phyloP scores from a whole-genome alignment of 2,797 vertebrate species.

The Diglossa cyanea region DNA sequence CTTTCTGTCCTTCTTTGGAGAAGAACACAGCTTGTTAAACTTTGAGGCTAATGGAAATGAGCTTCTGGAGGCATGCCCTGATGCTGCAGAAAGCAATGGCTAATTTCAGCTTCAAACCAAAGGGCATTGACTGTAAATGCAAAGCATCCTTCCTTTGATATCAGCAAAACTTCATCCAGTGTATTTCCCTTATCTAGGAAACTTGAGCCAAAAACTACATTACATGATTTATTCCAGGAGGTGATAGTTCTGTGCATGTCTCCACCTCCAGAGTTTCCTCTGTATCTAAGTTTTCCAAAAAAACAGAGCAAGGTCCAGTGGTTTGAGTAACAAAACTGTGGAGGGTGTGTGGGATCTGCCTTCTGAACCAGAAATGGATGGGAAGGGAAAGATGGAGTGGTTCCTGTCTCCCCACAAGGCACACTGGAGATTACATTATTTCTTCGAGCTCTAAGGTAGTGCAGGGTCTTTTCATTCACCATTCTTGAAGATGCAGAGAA shows the following conservation, averaged over 20 bases:
- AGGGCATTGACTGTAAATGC: background rate
- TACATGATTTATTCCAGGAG: background rate
- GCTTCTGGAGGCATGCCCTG: background rate
- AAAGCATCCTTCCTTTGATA: background rate
- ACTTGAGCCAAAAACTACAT: background rate
- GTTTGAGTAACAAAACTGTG: background rate
- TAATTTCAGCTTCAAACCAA: background rate
- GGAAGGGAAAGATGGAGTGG: background rate
- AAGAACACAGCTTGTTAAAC: background rate
- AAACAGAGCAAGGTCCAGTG: accelerated
- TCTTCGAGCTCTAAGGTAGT: background rate
- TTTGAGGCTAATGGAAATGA: background rate
- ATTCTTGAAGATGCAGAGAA: background rate
- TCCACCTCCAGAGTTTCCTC: background rate
- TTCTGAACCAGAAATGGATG: background rate
- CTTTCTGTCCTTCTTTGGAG: background rate
- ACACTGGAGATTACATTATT: background rate
- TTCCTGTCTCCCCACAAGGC: background rate
- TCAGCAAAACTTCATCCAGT: background rate
- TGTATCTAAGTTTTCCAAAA: background rate
- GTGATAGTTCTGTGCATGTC: background rate
- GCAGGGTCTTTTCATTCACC: background rate
- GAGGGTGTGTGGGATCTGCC: background rate
- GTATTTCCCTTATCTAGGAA: background rate
- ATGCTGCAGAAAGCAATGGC: background rate